phyloP scores from a whole-genome alignment of 2,797 vertebrate species.

The Acanthurus tractus region DNA sequence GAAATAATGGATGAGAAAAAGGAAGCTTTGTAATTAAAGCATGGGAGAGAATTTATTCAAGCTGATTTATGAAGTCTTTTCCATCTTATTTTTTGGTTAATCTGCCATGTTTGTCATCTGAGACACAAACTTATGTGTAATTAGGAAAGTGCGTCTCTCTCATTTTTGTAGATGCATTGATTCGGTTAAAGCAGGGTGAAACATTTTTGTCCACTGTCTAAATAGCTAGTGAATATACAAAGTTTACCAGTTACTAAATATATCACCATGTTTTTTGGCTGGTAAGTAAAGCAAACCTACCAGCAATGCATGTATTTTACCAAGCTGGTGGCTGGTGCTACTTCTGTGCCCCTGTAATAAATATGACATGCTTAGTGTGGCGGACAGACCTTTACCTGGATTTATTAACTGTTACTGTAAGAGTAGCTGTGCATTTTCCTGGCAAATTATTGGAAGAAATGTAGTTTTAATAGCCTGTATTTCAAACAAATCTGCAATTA shows the following conservation, averaged over 20 bases:
- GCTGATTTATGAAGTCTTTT: conserved; percentile 23
- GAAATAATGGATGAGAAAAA: conserved; percentile 43
- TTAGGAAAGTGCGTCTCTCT: not conserved
- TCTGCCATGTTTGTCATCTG: conserved; percentile 6
- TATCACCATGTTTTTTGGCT: too few relatives aligned
- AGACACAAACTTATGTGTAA: not conserved
- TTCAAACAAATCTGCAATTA: conserved; percentile 3
- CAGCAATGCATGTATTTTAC: too few relatives aligned
- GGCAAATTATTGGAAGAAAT: conserved; percentile 10
- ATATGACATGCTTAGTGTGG: not conserved
- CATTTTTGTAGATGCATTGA: not conserved
- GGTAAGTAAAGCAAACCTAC: too few relatives aligned
- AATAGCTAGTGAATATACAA: too few relatives aligned
- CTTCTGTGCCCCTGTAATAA: too few relatives aligned
- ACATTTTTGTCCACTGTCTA: too few relatives aligned
- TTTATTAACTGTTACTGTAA: conserved; percentile 3
- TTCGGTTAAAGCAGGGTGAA: too few relatives aligned
- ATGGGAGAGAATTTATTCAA: conserved; percentile 23
- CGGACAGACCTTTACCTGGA: conserved; percentile 16
- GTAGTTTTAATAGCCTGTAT: conserved; percentile 22
- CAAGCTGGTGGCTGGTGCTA: too few relatives aligned
- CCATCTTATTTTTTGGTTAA: conserved; percentile 16
- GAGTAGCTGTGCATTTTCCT: conserved; percentile 1
- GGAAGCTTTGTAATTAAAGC: conserved; percentile 42
- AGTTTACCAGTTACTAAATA: too few relatives aligned